Base-by-base conservation (phyloP, 2,888 invertebrate genomes). In the Torymus tubicola region DNA sequence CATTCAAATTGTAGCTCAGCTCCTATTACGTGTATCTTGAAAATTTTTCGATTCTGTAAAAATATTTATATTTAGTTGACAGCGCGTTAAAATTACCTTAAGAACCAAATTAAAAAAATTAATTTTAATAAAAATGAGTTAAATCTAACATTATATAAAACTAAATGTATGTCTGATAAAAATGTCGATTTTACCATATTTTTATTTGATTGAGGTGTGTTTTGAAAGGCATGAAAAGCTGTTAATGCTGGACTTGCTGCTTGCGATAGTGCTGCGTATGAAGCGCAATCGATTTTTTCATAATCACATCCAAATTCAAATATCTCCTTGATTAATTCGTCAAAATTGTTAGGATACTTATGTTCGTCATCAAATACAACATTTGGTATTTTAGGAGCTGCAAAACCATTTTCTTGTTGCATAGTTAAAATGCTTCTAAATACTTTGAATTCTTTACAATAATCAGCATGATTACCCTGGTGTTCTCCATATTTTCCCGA, bases 1-100 rank as follows among this genome's bases (percentile, higher is more conserved):
- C 94, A 94, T 89, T 96, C 95, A 85, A 95, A 95, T 78, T 95
- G 94, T 42, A 95, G 91, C 87, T 96, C 95, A 0, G 95, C 95
- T 0, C 95, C 95, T 42, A 93, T 91, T 24, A 94, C 88, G 88
- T 94, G 94, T 58, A 94, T 75, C 2, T 63, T 78, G 1, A 82
- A 13, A 0, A 21, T 11, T 50, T 78, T 75, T 8, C 61, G 69
- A 0, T 60, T 76, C 81, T 81, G 61, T 13, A 68, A 52, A 57
- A 42, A 55, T 24, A 3, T 3, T 24, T 24, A 24, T 24, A 24
- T 24, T 24, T 24, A 2, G 24, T 24, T 24, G 24, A 24, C 2
- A 24, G 3, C 3, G 3, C 3, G 24, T 24, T 24, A 24, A 24
- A 24, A 24, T 24, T 24, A 24, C 24, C 24, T 24, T 24, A 24